Percentiles rank a stretch among this genome's conserved stretches.
Conservation (phyloP, 2,113 vertebrate genomes). For the Anoplopoma fimbria region DNA sequence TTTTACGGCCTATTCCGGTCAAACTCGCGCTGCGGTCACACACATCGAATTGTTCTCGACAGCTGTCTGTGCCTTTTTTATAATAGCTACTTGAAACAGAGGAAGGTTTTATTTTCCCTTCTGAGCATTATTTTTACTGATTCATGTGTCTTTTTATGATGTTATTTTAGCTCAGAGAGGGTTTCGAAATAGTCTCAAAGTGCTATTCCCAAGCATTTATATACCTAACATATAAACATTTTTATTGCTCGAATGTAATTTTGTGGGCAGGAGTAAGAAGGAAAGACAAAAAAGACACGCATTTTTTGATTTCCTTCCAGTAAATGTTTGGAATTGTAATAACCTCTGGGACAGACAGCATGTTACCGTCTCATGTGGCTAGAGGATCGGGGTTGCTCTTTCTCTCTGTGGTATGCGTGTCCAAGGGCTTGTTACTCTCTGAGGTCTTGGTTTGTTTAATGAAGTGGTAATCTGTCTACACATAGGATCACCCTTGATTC, state of each 20-base stretch:
- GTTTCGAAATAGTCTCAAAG: constrained; percentile 71
- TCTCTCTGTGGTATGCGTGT: constrained; percentile 68
- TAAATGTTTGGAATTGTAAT: constrained; percentile 80
- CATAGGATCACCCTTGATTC: constrained; percentile 65
- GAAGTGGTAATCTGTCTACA: constrained; percentile 82
- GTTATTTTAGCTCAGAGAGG: constrained; percentile 63
- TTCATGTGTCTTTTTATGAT: constrained; percentile 72
- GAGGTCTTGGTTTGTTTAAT: constrained; percentile 78
- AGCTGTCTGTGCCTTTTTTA: constrained; percentile 67
- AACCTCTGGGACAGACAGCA: constrained; percentile 66
- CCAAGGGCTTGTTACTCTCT: constrained; percentile 71
- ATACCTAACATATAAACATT: constrained; percentile 74
- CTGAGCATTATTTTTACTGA: constrained; percentile 70
- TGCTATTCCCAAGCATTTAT: constrained; percentile 65
- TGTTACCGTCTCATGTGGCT: constrained; percentile 76
- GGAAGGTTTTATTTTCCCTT: constrained; percentile 60
- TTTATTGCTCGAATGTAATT: constrained; percentile 76
- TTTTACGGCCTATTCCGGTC: constrained; percentile 71
- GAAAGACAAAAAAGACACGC: constrained; percentile 65
- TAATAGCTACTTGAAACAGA: constrained; percentile 72
- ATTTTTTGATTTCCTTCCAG: constrained; percentile 80
- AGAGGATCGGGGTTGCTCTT: constrained; percentile 58
- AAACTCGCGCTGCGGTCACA: constrained; percentile 62
- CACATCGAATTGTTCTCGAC: constrained; percentile 66
- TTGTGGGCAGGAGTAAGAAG: constrained; percentile 64